Evolutionary conservation across 2,888 invertebrate genomes (phyloP), one percentile per base, ranked within the genome.

Genomic region (Volucella inflata): DNA sequence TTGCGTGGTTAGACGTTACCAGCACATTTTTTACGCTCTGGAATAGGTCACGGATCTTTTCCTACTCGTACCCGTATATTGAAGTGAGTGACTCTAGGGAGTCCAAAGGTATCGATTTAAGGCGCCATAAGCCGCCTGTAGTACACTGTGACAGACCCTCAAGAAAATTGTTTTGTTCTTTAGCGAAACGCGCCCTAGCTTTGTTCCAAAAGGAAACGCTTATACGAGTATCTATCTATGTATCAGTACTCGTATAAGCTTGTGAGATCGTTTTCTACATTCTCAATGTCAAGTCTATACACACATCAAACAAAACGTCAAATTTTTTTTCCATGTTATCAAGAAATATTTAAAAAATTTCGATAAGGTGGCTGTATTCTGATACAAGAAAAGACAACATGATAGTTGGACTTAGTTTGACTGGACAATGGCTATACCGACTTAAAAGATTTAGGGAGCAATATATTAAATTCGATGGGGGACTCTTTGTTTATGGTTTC

Each of bases 11-110:
- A 57, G 38, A 71, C 16, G 21, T 42, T 57, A 51, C 57, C 57
- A 55, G 64, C 48, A 51, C 64, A 71, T 71, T 78, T 44, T 71
- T 42, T 57, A 65, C 65, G 65, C 67, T 79, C 51, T 64, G 64
- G 42, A 78, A 57, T 62, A 78, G 57, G 59, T 71, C 71, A 71
- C 71, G 71, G 64, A 78, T 71, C 50, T 78, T 10, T 64, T n/a
- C 14, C n/a, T 51, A 21, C 53, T 30, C 30, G 30, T 51, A 21
- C 53, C 6, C 30, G 30, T 30, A 30, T 6, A 30, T 30, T 30
- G 6, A 30, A 30, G 30, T 30, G 30, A 30, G 30, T 30, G 30
- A 30, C 30, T 30, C 30, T 30, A 30, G 4, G 30, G 30, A 30
- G 6, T 30, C 30, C 30, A 30, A 30, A 4, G 30, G 50, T 30